phyloP scores from a whole-genome alignment of 2,797 vertebrate genomes.

The Centropyge bicolor region DNA sequence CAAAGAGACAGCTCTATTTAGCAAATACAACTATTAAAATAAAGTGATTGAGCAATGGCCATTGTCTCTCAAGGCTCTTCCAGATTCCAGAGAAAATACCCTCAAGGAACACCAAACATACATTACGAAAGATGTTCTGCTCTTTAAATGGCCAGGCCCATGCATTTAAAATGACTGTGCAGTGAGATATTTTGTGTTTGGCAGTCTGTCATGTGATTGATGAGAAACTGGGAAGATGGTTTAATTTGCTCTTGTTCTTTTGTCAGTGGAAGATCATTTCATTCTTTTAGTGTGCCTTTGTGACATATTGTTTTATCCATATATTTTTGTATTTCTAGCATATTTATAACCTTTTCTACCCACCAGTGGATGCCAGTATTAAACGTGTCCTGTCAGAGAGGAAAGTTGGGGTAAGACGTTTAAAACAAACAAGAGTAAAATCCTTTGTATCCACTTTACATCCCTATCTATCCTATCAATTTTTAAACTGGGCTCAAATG shows the following conservation, averaged over 20 bases:
- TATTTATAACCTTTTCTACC: not conserved
- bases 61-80: conserved; percentile 29
- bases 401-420: not conserved
- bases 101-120: not conserved
- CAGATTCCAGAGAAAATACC: conserved; percentile 7
- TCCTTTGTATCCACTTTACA: not conserved
- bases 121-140: conserved; percentile 3
- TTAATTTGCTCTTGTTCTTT: not conserved
- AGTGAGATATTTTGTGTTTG: not conserved
- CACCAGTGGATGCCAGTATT: not conserved
- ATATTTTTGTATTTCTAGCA: not conserved
- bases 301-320: not conserved
- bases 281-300: not conserved
- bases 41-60: conserved; percentile 29
- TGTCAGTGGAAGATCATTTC: not conserved
- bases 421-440: not conserved
- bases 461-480: not conserved
- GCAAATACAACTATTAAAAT: conserved; percentile 21
- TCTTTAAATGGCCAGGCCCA: too few species aligned
- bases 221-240: not conserved
- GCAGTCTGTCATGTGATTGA: not conserved
- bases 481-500: not conserved
- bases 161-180: too few species aligned
- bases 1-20: conserved; percentile 23
- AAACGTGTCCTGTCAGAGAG: not conserved